phyloP scores from a whole-genome alignment of 1,140 invertebrate genomes.

The Tetramorium simillimum region DNA sequence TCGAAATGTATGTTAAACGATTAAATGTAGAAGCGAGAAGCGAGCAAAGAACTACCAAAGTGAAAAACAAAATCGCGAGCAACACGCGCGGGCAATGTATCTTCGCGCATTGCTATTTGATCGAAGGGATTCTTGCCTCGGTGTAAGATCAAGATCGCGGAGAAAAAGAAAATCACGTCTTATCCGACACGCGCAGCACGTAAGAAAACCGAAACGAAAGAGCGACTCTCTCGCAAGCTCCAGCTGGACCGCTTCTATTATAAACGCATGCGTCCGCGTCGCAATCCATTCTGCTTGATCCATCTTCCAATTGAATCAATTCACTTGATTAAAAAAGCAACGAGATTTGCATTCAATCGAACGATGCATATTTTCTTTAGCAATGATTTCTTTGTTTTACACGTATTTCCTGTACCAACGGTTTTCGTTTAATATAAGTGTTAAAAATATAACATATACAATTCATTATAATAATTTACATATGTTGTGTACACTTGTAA shows the following conservation, averaged over 20 bases:
- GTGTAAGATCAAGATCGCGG: slow-evolving; percentile 43
- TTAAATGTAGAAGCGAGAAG: slow-evolving; percentile 2
- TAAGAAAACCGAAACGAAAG: slow-evolving; percentile 51
- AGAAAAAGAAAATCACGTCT: slow-evolving; percentile 28
- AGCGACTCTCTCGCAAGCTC: slow-evolving; percentile 10
- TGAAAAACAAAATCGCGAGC: slow-evolving; percentile 40
- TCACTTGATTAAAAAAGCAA: background rate
- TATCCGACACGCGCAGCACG: slow-evolving; percentile 20
- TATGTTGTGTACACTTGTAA: background rate
- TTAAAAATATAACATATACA: background rate
- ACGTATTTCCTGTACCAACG: background rate
- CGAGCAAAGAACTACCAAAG: background rate
- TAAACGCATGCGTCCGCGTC: slow-evolving; percentile 2
- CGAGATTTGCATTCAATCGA: background rate
- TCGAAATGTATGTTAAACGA: background rate
- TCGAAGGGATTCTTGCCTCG: slow-evolving; percentile 42
- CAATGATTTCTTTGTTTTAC: background rate
- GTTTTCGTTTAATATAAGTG: background rate
- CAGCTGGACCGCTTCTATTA: slow-evolving; percentile 42
- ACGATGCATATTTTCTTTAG: background rate
- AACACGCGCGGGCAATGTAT: slow-evolving; percentile 49
- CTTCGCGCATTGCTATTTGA: slow-evolving; percentile 43
- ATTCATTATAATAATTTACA: background rate
- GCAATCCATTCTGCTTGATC: slow-evolving; percentile 8
- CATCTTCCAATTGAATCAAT: slow-evolving; percentile 24